Base-by-base conservation (phyloP, 1,140 invertebrate genomes). In the Manduca sexta region DNA sequence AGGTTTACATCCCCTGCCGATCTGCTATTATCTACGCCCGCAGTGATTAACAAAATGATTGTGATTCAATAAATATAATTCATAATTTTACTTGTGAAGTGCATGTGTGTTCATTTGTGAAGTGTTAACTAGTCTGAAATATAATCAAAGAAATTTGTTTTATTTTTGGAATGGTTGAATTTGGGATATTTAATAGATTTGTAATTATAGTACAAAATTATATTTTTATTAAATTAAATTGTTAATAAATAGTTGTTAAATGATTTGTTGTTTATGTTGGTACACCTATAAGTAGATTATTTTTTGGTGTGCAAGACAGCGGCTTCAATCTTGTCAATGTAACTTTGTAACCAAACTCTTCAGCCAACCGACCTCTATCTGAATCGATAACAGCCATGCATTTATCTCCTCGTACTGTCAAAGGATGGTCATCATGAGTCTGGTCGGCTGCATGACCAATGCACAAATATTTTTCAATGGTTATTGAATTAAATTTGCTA, bases 321-420 rank as follows among this genome's bases (percentile, higher is more conserved):
- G 96, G 95, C 64, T 90, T 85, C 3, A 98, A 82, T 66, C 93
- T 93, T 8, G 91, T 91, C 31, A 98, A 84, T 52, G 88, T 87
- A 1, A 96, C 93, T 50, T 73, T 67, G 74, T 98, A 98, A 0
- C 91, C 92, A 67, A 86, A 86, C 66, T 95, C 90, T 75, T 91
- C 84, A 10, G 95, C 94, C 41, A 91, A 88, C 18, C 91, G 69
- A 46, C 89, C 92, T 46, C 96, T 87, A 73, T 99, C 97, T 0
- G 91, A 93, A 71, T 99, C 97, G 47, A 98, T 92, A 26, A 95
- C 86, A 17, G 91, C 89, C 96, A 98, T 98, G 69, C 95, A 97
- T 57, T 57, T 78, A 10, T 73, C 65, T 11, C 83, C 64, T 80
- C 88, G 62, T 3, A 64, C 61, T 44, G 78, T 72, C 2, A 84